Base-by-base conservation (phyloP, 2,888 invertebrate genomes). In the Rotaria socialis region DNA sequence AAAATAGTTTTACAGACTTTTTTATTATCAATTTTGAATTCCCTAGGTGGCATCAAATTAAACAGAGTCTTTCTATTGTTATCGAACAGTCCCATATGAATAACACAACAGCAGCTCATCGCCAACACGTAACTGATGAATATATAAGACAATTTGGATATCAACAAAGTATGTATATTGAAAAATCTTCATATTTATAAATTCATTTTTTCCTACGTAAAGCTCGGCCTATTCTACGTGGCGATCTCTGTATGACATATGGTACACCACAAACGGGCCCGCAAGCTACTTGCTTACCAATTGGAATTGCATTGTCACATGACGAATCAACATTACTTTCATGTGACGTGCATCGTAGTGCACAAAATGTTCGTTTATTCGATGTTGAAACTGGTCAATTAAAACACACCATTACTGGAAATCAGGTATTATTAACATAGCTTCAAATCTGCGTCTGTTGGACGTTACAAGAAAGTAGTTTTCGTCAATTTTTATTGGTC, bases 341-440 rank as follows among this genome's bases (percentile, higher is more conserved):
- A 80, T 80, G 80, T 47, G 80, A 80, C 47, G 80, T 80, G 1
- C 80, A 80, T 47, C 47, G 43, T 0, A 80, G 19, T 80, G 47
- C 80, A 47, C 43, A 80, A n/a, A 47, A n/a, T 80, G 47, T 80
- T 10, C 80, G 80, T 47, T 80, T 80, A 47, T 80, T 47, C 47
- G 80, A 80, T 80, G n/a, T 80, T 80, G 47, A 80, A 80, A 80
- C 24, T 11, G 80, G 80, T 80, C 80, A 47, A n/a, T 47, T 80
- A 14, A 80, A 80, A 80, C 80, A 80, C 47, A 47, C 47, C 4
- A 80, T 80, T 11, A 4, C 80, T 11, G 24, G 80, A n/a, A 80
- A 43, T 47, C 80, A 47, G 43, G 80, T 80, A 80, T n/a, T 50
- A 50, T 50, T 50, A 50, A 50, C 50, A 50, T 35, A 35, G 2